phyloP scores from a whole-genome alignment of 2,797 vertebrate genomes.

The Rhadinocentrus ornatus region DNA sequence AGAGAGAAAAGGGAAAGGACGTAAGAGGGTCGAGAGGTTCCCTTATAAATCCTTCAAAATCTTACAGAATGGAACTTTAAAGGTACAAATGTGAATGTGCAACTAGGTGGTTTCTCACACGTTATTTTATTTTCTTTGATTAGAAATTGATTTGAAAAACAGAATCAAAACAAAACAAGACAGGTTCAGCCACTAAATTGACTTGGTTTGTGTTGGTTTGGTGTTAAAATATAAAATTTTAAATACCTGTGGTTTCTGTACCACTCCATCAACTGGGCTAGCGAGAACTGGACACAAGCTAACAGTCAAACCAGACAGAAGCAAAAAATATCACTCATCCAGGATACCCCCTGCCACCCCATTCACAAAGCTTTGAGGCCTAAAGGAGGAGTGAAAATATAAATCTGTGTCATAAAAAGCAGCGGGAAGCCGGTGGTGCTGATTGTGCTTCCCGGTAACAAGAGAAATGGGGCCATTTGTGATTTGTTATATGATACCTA shows the following conservation, averaged over 20 bases:
- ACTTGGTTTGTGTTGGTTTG: neutral
- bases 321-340: slow-evolving; percentile 40
- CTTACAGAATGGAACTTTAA: neutral
- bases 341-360: slow-evolving; percentile 36
- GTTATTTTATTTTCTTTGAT: neutral
- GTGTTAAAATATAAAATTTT: neutral
- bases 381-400: slow-evolving; percentile 39
- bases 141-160: too few relatives aligned
- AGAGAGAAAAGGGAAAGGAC: slow-evolving; percentile 16
- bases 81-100: neutral
- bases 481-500: slow-evolving; percentile 20
- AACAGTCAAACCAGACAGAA: slow-evolving; percentile 23
- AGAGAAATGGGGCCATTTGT: slow-evolving; percentile 40
- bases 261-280: neutral
- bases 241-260: neutral
- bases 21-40: neutral
- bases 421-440: slow-evolving; percentile 42
- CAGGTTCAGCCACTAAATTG: too few relatives aligned
- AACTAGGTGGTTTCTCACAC: neutral
- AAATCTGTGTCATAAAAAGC: slow-evolving; percentile 64
- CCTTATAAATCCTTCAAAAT: neutral
- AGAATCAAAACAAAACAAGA: neutral
- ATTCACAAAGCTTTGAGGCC: slow-evolving; percentile 22
- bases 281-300: slow-evolving; percentile 1
- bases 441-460: slow-evolving; percentile 35